phyloP scores from a whole-genome alignment of 2,113 vertebrate genomes.

The Heliornis fulica region DNA sequence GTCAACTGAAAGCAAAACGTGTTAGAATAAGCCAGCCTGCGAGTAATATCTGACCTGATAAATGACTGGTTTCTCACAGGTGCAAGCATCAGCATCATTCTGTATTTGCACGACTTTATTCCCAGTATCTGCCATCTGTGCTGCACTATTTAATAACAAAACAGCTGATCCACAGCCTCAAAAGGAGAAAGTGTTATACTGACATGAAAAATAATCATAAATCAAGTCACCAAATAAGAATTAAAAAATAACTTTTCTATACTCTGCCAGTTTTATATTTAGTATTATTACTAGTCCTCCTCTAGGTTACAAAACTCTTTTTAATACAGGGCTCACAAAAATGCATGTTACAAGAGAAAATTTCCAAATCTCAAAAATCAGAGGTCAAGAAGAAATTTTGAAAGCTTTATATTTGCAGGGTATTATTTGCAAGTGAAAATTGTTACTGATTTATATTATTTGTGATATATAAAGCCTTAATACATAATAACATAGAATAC shows the following conservation, averaged over 20 bases:
- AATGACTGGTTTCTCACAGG: neutral
- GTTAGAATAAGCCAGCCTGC: neutral
- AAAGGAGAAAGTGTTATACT: neutral
- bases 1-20: neutral
- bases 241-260: neutral
- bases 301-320: neutral
- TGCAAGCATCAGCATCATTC: conserved; percentile 31
- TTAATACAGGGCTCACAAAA: neutral
- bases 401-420: neutral
- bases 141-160: neutral
- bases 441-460: neutral
- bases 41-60: neutral
- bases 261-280: neutral
- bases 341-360: neutral
- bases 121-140: neutral
- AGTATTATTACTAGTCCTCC: neutral
- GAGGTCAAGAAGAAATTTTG: neutral
- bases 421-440: neutral
- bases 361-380: neutral
- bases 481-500: neutral
- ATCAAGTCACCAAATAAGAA: neutral
- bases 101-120: conserved; percentile 4
- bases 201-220: neutral
- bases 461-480: neutral
- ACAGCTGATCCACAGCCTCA: neutral